Conservation (phyloP, 2,888 invertebrate species). For the Octodonta nipae region DNA sequence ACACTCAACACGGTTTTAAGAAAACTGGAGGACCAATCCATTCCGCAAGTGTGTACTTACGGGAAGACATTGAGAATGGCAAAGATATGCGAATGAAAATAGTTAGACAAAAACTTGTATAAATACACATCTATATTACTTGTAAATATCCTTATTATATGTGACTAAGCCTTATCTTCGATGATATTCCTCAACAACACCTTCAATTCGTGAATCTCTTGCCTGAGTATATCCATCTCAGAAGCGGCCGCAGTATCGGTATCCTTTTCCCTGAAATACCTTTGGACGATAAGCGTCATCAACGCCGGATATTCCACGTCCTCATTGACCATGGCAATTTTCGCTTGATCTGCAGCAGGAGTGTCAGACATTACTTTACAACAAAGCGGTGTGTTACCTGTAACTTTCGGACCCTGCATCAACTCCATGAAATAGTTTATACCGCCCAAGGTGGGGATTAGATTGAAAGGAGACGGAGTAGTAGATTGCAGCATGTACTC, state of each 20-base stretch:
- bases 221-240: slow-evolving; percentile 37
- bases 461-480: slow-evolving; percentile 58
- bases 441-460: slow-evolving; percentile 48
- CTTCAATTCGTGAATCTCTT: slow-evolving; percentile 36
- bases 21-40: too few species aligned
- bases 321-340: slow-evolving; percentile 13
- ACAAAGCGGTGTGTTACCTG: slow-evolving; percentile 35
- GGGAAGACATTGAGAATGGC: too few species aligned
- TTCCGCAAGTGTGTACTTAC: too few species aligned
- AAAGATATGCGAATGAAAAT: too few species aligned
- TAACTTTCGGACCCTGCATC: slow-evolving; percentile 33
- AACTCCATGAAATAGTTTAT: slow-evolving; percentile 38
- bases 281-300: slow-evolving; percentile 46
- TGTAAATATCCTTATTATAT: too few species aligned
- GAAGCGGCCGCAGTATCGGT: slow-evolving; percentile 29
- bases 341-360: slow-evolving; percentile 5
- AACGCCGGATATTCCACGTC: slow-evolving; percentile 40
- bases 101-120: too few species aligned
- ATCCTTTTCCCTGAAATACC: slow-evolving; percentile 45
- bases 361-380: slow-evolving; percentile 23
- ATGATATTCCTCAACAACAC: slow-evolving; percentile 26
- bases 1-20: too few species aligned
- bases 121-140: too few species aligned
- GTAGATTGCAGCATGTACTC: slow-evolving; percentile 58
- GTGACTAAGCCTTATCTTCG: slow-evolving; percentile 15